phyloP scores from a whole-genome alignment of 2,888 invertebrate species.

The Miltochrista miniata region DNA sequence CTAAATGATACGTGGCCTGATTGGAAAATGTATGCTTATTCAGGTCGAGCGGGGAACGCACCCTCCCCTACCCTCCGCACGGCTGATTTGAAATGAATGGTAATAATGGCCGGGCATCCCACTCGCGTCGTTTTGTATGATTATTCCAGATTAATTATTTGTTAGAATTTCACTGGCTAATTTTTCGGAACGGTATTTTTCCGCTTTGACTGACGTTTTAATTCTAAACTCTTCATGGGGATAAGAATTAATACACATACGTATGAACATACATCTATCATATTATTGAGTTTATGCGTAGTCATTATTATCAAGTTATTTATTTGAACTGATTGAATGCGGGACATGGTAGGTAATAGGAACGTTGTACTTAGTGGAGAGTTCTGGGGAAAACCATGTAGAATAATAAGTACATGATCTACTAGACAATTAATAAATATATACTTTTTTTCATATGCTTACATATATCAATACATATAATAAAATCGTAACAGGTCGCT shows the following conservation, averaged over 20 bases:
- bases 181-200: slow-evolving; percentile 82
- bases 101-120: slow-evolving; percentile 81
- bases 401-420: too few species aligned
- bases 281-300: background rate
- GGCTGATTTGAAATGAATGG: slow-evolving; percentile 83
- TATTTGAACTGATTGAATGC: background rate
- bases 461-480: too few species aligned
- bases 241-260: slow-evolving; percentile 28
- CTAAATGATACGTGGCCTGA: slow-evolving; percentile 84
- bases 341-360: too few species aligned
- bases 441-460: too few species aligned
- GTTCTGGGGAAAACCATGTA: too few species aligned
- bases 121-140: slow-evolving; percentile 82
- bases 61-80: slow-evolving; percentile 69
- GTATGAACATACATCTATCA: background rate
- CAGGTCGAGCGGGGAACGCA: slow-evolving; percentile 69
- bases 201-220: slow-evolving; percentile 82
- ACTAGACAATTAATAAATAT: too few species aligned
- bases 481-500: too few species aligned
- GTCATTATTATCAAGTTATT: background rate
- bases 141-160: slow-evolving; percentile 84
- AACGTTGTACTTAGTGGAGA: too few species aligned
- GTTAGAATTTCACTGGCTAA: slow-evolving; percentile 81
- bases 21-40: slow-evolving; percentile 84
- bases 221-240: slow-evolving; percentile 72